Evolutionary conservation across 1,140 invertebrate genomes (phyloP), one percentile per base, ranked within the genome.

Genomic region (Trialeurodes vaporariorum): DNA sequence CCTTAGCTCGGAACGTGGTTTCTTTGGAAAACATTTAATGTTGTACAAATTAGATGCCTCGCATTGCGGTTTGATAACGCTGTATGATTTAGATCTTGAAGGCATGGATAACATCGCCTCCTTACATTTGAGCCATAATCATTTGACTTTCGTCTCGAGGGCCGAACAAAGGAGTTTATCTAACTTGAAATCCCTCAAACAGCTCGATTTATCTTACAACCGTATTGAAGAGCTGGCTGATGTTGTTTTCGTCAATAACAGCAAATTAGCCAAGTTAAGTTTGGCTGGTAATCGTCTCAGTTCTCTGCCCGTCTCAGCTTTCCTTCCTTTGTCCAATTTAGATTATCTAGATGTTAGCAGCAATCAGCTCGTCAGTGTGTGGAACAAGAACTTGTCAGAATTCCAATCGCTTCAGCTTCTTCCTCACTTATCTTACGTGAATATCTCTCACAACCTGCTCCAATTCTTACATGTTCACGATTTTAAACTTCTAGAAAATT

Each of bases 191-290:
- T 82, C 84, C 69, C 76, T 90, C 0, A 81, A 82, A 17, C 83
- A 86, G 61, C 76, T 90, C 58, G 85, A 89, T 74, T 76, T 90
- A 2, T 86, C 87, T n/a, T 80, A 85, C 69, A 90, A 90, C 71
- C 71, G 80, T 60, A 80, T 90, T 23, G 73, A 74, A 0, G 76
- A 76, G 11, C 73, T 90, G 24, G 81, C 85, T n/a, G 76, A 77
- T 1, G 77, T 84, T 63, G 79, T 86, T 67, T 89, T 91, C 73
- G 76, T 78, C 71, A 73, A 83, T 70, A 87, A 86, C 70, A 81
- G 77, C 40, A 80, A 83, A 59, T 75, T 91, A 63, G 80, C 78
- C 5, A 89, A 84, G 76, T 72, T 91, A 1, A 86, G 82, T 74
- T 78, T 91, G 59, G 85, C 87, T 69, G 84, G 85, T 11, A 91